Evolutionary conservation across 2,888 invertebrate species (phyloP).

Genomic region (Doris montereyensis): DNA sequence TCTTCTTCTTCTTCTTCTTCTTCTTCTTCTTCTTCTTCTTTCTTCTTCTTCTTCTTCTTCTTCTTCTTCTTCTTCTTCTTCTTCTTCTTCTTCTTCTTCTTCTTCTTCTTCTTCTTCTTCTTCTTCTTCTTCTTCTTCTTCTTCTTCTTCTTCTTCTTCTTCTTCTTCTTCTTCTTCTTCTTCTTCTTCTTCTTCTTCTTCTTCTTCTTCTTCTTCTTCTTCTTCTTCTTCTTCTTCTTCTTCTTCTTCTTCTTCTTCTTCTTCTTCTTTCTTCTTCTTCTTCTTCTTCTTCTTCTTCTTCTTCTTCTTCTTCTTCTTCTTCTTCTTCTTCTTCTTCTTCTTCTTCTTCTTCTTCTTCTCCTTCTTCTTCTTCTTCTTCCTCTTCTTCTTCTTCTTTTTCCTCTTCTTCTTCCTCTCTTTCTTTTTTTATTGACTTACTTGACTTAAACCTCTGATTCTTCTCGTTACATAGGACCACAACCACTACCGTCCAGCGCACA

Average conservation of each 20-base stretch:
- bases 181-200: background rate
- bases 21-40: no score
- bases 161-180: background rate
- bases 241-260: background rate
- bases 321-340: background rate
- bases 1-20: background rate
- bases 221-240: background rate
- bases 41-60: background rate
- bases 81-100: background rate
- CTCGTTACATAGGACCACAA: no score
- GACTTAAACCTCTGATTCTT: background rate
- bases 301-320: background rate
- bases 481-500: background rate
- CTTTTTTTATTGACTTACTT: background rate
- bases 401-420: background rate
- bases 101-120: background rate
- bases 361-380: background rate
- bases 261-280: background rate
- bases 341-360: background rate
- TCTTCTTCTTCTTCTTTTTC: background rate
- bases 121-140: constrained; percentile 14
- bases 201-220: background rate
- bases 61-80: background rate
- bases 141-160: background rate
- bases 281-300: background rate